phyloP scores from a whole-genome alignment of 2,888 invertebrate species.

The Dendrolimus pini region DNA sequence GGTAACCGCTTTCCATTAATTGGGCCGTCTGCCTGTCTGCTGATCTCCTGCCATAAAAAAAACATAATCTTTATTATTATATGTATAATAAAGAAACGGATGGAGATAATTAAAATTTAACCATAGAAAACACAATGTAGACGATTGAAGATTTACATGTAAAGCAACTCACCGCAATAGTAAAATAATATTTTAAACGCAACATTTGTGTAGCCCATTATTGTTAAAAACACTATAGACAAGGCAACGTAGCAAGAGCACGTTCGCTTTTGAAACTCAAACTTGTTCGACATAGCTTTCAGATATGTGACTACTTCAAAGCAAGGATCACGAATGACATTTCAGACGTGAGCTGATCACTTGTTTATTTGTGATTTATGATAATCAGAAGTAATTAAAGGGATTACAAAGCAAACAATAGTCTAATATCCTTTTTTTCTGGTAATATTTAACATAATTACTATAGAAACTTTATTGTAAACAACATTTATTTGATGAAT shows the following conservation, averaged over 20 bases:
- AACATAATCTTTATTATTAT: too few relatives aligned
- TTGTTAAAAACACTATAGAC: constrained; percentile 23
- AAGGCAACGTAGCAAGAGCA: constrained; percentile 21
- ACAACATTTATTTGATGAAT: background rate
- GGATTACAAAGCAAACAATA: constrained; percentile 8
- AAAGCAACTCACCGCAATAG: constrained; percentile 35
- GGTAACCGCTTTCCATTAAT: too few relatives aligned
- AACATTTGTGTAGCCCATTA: constrained; percentile 36
- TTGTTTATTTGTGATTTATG: constrained; percentile 5
- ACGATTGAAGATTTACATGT: too few relatives aligned
- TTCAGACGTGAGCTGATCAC: background rate
- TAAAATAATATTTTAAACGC: constrained; percentile 42
- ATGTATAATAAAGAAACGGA: too few relatives aligned
- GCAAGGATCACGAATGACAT: constrained; percentile 1
- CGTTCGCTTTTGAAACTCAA: constrained; percentile 18
- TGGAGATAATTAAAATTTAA: background rate
- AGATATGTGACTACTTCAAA: background rate
- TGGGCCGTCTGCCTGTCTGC: too few relatives aligned
- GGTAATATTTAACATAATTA: constrained; percentile 10
- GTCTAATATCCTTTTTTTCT: constrained; percentile 8
- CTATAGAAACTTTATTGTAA: constrained; percentile 8
- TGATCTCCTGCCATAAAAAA: too few relatives aligned
- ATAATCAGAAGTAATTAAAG: constrained; percentile 8
- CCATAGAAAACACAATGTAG: background rate
- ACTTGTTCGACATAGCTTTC: constrained; percentile 6